Conservation (phyloP, 2,888 invertebrate genomes). For the Chrysodeixis includens region DNA sequence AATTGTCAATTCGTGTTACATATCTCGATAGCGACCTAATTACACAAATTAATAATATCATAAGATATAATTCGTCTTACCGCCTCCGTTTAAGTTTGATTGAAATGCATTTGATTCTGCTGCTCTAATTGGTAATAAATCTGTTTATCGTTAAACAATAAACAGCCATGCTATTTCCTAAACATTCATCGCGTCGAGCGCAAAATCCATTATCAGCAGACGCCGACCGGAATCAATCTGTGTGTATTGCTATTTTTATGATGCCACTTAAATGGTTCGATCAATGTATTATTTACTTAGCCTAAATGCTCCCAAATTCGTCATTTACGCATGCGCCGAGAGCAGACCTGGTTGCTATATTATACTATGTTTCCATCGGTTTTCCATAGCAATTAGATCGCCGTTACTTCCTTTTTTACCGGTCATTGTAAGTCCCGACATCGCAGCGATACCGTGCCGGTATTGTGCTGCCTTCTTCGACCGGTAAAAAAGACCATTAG, state of each 20-base stretch:
- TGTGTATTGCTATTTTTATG: neutral
- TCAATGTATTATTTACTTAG: neutral
- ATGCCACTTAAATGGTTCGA: neutral
- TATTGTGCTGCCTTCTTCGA: neutral
- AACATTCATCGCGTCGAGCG: neutral
- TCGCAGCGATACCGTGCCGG: neutral
- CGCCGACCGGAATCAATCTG: neutral
- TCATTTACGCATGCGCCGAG: neutral
- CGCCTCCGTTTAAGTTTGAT: neutral
- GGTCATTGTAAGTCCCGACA: neutral
- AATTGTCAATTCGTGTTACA: no score
- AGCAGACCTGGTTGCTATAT: neutral
- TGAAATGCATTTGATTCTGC: neutral
- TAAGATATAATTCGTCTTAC: no score
- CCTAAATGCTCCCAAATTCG: neutral
- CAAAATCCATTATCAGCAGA: neutral
- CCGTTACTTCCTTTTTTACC: neutral
- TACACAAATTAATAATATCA: no score
- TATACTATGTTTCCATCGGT: neutral
- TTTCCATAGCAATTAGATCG: neutral
- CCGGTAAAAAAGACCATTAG: slow-evolving; percentile 2
- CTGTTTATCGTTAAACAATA: neutral
- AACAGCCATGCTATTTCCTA: no score
- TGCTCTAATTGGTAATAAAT: slow-evolving; percentile 1
- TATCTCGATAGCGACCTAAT: no score